These are phyloP conservation scores for Xestoiulus laeticollis DNA, from an alignment of 2,888 invertebrate species.

Conservation along the genomic window DNA sequence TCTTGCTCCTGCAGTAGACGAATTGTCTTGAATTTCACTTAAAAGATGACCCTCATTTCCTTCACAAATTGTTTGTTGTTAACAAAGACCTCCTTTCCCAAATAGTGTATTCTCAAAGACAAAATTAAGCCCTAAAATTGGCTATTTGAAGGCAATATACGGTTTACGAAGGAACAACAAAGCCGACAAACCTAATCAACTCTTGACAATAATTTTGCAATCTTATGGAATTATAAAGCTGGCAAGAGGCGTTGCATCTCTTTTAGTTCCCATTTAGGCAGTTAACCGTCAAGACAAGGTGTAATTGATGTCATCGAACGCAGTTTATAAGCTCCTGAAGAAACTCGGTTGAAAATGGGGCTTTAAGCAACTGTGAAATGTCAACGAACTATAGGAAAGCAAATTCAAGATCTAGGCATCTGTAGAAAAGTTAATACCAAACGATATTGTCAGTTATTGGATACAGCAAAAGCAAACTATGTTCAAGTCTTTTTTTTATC, in stretches of 20 bases:
- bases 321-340: background rate
- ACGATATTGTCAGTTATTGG: too few relatives aligned
- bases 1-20: too few relatives aligned
- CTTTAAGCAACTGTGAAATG: background rate
- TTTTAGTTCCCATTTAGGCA: slow-evolving; percentile 15
- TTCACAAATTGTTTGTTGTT: too few relatives aligned
- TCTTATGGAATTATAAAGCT: background rate
- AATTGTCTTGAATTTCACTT: too few relatives aligned
- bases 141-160: background rate
- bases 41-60: too few relatives aligned
- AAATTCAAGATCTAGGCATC: background rate
- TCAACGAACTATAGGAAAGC: background rate
- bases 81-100: background rate
- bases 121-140: background rate
- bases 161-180: background rate
- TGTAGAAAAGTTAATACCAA: background rate
- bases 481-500: background rate
- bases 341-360: background rate
- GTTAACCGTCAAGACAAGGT: background rate
- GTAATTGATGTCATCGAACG: background rate
- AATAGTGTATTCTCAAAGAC: background rate
- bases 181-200: background rate
- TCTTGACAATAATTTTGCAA: background rate
- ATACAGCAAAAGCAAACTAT: too few relatives aligned
- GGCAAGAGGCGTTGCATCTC: background rate